Base-by-base conservation (phyloP, 2,888 invertebrate species). In the Druceiella hillmani region DNA sequence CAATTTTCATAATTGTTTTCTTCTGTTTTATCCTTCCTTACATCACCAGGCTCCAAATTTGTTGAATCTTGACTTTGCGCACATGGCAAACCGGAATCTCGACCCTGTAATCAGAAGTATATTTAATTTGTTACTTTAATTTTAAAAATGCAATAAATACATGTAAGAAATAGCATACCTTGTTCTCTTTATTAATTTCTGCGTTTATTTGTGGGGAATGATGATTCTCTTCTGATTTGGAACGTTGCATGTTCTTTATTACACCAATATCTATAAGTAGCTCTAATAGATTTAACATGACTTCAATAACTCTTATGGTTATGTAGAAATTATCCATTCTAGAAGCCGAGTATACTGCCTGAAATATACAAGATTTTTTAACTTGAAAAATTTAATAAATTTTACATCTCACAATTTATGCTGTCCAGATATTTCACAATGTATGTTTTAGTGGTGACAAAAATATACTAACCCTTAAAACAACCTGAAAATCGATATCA, bases 231-330 rank as follows among this genome's bases (percentile, higher is more conserved):
- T 80, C 77, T 2, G 50, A 40, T 12, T 51, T 52, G 38, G 54
- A 56, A 2, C 50, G 56, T 38, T 65, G 61, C 66, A 70, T 71
- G 48, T 64, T 66, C 52, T 83, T 86, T 43, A 88, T 66, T 0
- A 93, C 83, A 1, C 90, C 91, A 61, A 95, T 81, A 54, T 95
- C 92, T 66, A 98, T 79, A 2, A 99, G 64, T 0, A 93, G 78
- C 56, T 97, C 95, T 3, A 95, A 79, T 36, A 98, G 75, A 59
- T 94, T 95, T 11, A 99, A 65, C 53, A 95, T 87, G 2, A 90
- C 87, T 63, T 97, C 95, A 61, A 94, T 86, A 2, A 98, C 89
- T 14, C 94, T 76, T 13, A 92, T 68, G 0, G 91, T 90, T 53
- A 89, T 88, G 52, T 84, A 82, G 43, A 81, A 79, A 44, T 80